Evolutionary conservation across 2,797 vertebrate species (phyloP).

Genomic region (Oreochromis grahami): DNA sequence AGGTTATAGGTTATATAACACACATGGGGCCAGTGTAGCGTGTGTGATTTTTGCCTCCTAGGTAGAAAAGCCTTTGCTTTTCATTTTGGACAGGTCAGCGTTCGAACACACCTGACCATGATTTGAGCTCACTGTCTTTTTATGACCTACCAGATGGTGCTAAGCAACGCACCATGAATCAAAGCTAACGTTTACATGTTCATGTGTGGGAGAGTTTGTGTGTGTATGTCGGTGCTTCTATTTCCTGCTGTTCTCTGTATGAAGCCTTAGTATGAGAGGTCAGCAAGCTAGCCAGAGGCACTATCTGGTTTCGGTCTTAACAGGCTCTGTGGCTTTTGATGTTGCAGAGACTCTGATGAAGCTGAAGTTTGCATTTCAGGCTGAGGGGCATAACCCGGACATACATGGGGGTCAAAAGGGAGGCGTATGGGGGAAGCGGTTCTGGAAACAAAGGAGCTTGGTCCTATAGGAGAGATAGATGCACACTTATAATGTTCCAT

Average conservation of each 20-base stretch:
- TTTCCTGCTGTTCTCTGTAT: constrained; percentile 30
- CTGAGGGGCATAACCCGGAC: constrained; percentile 38
- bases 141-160: constrained; percentile 35
- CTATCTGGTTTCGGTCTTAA: constrained; percentile 66
- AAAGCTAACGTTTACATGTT: constrained; percentile 13
- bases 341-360: background rate
- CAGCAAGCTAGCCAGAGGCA: constrained; percentile 34
- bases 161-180: constrained; percentile 23
- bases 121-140: constrained; percentile 17
- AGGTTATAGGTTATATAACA: background rate
- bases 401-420: constrained; percentile 14
- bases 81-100: constrained; percentile 35
- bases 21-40: background rate
- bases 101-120: constrained; percentile 49
- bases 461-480: background rate
- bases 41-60: constrained; percentile 16
- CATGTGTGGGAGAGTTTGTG: constrained; percentile 2
- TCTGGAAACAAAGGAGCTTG: background rate
- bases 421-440: background rate
- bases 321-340: constrained; percentile 58
- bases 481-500: too few relatives aligned
- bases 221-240: constrained; percentile 1
- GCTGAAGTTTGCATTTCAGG: constrained; percentile 50
- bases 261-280: constrained; percentile 24
- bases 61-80: constrained; percentile 3